These are phyloP conservation scores for Phenganax subtilis DNA, from an alignment of 92 coral and sea anemone genomes.

Conservation along the genomic window DNA sequence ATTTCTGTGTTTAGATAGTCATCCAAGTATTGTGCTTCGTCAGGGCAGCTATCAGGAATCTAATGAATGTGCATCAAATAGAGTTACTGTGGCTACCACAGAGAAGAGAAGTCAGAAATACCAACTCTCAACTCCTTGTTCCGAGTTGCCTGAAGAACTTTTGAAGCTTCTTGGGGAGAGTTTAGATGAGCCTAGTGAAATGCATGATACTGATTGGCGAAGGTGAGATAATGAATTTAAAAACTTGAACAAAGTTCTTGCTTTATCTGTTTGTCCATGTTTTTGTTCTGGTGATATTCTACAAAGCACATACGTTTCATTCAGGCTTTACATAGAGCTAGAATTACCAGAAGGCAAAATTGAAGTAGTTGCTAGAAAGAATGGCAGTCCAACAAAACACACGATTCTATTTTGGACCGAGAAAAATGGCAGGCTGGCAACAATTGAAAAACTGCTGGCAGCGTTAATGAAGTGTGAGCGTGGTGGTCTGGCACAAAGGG, in stretches of 20 bases:
- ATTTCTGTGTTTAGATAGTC: not conserved
- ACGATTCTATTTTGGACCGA: conserved; percentile 53
- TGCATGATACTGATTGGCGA: conserved; percentile 2
- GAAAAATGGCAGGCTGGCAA: conserved; percentile 50
- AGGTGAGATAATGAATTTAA: not conserved
- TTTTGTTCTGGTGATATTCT: not conserved
- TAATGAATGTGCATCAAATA: not conserved
- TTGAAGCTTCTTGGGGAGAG: not conserved
- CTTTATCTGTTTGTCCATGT: too few relatives aligned
- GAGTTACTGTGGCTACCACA: too few relatives aligned
- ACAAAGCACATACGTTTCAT: not conserved
- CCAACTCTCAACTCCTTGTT: not conserved
- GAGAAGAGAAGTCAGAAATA: not conserved
- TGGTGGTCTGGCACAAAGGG: not conserved
- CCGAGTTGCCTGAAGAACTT: not conserved
- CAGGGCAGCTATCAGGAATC: not conserved
- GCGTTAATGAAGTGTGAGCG: conserved; percentile 21
- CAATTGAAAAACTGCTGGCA: conserved; percentile 40
- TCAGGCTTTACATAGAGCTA: conserved; percentile 52
- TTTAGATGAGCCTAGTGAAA: not conserved
- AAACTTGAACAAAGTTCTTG: not conserved
- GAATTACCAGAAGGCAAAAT: conserved; percentile 47
- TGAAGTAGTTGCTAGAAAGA: conserved; percentile 7
- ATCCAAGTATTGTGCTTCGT: not conserved
- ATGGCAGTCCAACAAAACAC: conserved; percentile 55